A percentile compares a stretch with the other conserved stretches of the same genome.
Conservation (phyloP, 2,113 vertebrate species). For the Globicephala melas region DNA sequence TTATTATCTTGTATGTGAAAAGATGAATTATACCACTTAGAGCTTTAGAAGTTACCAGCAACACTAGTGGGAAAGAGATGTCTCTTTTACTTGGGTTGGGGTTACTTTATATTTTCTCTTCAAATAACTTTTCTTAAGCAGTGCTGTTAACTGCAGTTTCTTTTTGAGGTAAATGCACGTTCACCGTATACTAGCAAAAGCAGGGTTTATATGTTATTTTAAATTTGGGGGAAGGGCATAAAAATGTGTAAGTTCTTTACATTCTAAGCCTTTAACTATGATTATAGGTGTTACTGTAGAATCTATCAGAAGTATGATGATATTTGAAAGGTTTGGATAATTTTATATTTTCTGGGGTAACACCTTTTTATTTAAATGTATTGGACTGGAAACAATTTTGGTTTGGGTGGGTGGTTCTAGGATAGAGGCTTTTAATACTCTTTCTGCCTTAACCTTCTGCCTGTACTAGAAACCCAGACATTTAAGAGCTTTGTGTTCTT, state of each 20-base stretch:
- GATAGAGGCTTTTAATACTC: not conserved
- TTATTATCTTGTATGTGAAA: not conserved
- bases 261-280: not conserved
- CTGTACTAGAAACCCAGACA: not conserved
- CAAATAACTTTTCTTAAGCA: not conserved
- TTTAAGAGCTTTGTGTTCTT: not conserved
- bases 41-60: not conserved
- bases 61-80: not conserved
- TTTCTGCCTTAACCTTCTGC: not conserved
- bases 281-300: not conserved
- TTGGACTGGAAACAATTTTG: conserved; percentile 5
- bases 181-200: not conserved
- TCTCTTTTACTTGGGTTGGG: not conserved
- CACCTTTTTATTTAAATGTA: not conserved
- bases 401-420: not conserved
- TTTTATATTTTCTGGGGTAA: not conserved
- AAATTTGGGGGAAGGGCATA: not conserved
- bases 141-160: not conserved
- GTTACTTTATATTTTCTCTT: conserved; percentile 24
- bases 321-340: not conserved
- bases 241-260: conserved; percentile 21
- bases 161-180: not conserved
- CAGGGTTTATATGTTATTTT: not conserved
- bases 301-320: not conserved
- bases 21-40: not conserved